These are phyloP conservation scores for Brachyptera putata DNA, from an alignment of 2,888 invertebrate genomes.

Conservation along the genomic window DNA sequence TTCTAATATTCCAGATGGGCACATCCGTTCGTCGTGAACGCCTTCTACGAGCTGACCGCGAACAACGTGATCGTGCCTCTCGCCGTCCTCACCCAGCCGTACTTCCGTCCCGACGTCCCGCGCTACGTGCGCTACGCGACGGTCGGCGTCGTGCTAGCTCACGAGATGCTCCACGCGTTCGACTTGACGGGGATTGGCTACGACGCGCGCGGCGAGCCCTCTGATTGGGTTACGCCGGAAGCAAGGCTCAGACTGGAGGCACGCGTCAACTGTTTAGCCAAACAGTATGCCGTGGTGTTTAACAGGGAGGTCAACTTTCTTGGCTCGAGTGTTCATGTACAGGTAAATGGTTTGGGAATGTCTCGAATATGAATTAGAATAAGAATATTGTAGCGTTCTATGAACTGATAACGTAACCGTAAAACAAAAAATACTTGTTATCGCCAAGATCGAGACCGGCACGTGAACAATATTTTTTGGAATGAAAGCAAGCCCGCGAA, in stretches of 20 bases:
- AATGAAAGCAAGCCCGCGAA: too few species aligned
- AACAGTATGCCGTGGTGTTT: conserved; percentile 46
- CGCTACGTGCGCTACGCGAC: conserved; percentile 48
- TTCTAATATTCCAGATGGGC: conserved; percentile 42
- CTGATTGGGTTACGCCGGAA: conserved; percentile 45
- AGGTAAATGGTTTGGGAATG: conserved; percentile 40
- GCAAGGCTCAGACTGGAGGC: conserved; percentile 45
- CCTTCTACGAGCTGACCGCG: conserved; percentile 50
- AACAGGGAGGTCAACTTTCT: conserved; percentile 46
- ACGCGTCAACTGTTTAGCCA: conserved; percentile 47
- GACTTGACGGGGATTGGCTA: conserved; percentile 42
- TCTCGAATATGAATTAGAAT: too few species aligned
- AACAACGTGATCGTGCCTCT: conserved; percentile 51
- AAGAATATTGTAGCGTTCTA: too few species aligned
- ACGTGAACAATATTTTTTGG: too few species aligned
- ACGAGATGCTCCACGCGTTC: conserved; percentile 51
- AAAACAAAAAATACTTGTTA: too few species aligned
- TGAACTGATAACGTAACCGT: too few species aligned
- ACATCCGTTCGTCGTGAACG: conserved; percentile 49
- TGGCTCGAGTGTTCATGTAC: conserved; percentile 46
- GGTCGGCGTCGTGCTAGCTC: conserved; percentile 48
- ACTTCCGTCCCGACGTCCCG: conserved; percentile 48
- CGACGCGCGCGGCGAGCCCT: conserved; percentile 42
- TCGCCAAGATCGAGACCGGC: too few species aligned
- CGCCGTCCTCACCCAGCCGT: conserved; percentile 50